Evolutionary conservation across 1,140 invertebrate species (phyloP), one percentile per base, ranked within the genome.

Genomic region (Orius insidiosus): DNA sequence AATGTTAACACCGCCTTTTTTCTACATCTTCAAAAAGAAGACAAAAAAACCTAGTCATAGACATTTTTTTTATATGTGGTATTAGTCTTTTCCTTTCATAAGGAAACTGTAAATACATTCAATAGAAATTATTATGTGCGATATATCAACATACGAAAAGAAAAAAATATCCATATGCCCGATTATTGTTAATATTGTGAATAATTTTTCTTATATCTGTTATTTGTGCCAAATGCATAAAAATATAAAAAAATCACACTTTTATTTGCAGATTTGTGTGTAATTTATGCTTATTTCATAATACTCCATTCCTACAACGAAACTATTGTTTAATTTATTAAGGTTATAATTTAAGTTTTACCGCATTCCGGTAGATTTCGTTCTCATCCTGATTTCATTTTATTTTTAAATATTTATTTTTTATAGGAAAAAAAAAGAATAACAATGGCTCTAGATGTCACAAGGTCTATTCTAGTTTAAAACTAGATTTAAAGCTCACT

Each of bases 21-120:
- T 30, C n/a, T 35, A 19, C 31, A 34, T 15, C 10, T 35, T 4
- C 14, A 8, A 5, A 15, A 45, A n/a, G 15, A 45, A 9, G 2
- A n/a, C 7, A 47, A 24, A 19, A 5, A 40, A 37, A 47, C 24
- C 4, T 7, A 16, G 14, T 24, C 13, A 30, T 47, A 38, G 15
- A 33, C 31, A 14, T 44, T 44, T 33, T 44, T 42, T 44, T 33
- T 44, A 44, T 33, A 44, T 32, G 42, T 44, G 42, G 42, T 44
- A 44, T 33, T 44, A 44, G 42, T 44, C 34, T 19, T 44, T 31
- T 33, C 42, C 34, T 18, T 40, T 8, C 3, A 2, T 4, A 40
- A 40, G 14, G 15, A 3, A 15, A 33, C 13, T 14, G 13, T 33
- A 44, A 33, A 44, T 44, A 32, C 19, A 19, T 39, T 13, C 19